phyloP scores from a whole-genome alignment of 2,113 vertebrate genomes.

The Zosterops japonicus region DNA sequence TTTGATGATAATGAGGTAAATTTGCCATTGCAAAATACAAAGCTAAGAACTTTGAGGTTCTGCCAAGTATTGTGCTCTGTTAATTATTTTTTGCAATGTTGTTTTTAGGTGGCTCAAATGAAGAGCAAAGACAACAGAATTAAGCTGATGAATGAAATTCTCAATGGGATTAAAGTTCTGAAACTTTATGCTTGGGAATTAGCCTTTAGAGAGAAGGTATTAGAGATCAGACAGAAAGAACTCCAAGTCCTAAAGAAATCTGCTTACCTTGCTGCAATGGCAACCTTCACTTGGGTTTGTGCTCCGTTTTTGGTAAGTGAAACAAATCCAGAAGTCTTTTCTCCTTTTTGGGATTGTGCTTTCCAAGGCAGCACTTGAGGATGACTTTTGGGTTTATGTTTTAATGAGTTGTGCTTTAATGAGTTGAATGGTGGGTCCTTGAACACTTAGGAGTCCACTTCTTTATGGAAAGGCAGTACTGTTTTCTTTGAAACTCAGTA shows the following conservation, averaged over 20 bases:
- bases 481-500: neutral
- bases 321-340: neutral
- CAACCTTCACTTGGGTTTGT: conserved; percentile 97
- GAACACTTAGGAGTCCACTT: neutral
- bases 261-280: conserved; percentile 86
- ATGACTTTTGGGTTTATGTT: neutral
- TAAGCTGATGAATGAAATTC: conserved; percentile 97
- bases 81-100: conserved; percentile 38
- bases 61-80: conserved; percentile 56
- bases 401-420: neutral
- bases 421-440: neutral
- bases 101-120: conserved; percentile 93
- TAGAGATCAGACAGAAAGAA: conserved; percentile 88
- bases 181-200: conserved; percentile 98
- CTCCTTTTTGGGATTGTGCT: neutral
- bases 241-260: conserved; percentile 91
- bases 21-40: conserved; percentile 40
- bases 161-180: conserved; percentile 95
- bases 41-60: conserved; percentile 14
- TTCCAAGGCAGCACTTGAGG: neutral
- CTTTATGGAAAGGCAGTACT: neutral
- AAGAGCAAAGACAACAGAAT: conserved; percentile 95
- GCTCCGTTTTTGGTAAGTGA: conserved; percentile 94
- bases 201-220: conserved; percentile 91
- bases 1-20: conserved; percentile 51